Percentiles rank a stretch among this genome's conserved stretches.
Evolutionary conservation across 2,888 invertebrate species (phyloP).

Genomic region (Drosophila maculinotata): DNA sequence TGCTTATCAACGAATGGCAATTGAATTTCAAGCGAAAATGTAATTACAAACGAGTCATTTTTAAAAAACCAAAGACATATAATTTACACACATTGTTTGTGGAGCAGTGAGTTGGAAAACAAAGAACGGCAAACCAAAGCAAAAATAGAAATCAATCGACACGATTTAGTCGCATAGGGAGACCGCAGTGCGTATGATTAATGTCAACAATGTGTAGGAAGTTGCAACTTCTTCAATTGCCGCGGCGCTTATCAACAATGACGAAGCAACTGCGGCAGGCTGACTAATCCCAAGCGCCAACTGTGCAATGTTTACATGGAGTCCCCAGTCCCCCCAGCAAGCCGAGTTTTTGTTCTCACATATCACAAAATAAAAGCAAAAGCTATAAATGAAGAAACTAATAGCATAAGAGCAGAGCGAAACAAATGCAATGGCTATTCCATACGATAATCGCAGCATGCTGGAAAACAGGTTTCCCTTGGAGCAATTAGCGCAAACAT

Average conservation of each 20-base stretch:
- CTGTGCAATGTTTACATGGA: slow-evolving; percentile 19
- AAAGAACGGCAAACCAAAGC: not conserved
- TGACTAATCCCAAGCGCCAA: slow-evolving; percentile 39
- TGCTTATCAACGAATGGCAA: slow-evolving; percentile 11
- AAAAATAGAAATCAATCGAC: slow-evolving; percentile 1
- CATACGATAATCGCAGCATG: slow-evolving; percentile 1
- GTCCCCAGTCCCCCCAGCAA: not conserved
- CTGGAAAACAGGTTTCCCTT: slow-evolving; percentile 54
- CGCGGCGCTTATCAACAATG: slow-evolving; percentile 33
- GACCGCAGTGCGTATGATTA: not conserved
- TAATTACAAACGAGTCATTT: slow-evolving; percentile 51
- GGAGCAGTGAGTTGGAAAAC: no score
- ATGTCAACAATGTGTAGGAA: not conserved
- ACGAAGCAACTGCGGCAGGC: slow-evolving; percentile 18
- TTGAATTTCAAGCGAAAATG: slow-evolving; percentile 45
- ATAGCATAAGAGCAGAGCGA: not conserved
- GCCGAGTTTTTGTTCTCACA: no score
- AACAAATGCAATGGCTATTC: slow-evolving; percentile 24
- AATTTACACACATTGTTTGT: slow-evolving; percentile 10
- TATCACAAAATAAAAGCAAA: not conserved
- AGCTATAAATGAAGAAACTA: slow-evolving; percentile 2
- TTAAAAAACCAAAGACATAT: not conserved
- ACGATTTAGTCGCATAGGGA: not conserved
- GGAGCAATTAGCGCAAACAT: slow-evolving; percentile 43
- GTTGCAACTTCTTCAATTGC: slow-evolving; percentile 17